These are phyloP conservation scores for Strix aluco DNA, from an alignment of 2,113 vertebrate genomes.

Conservation along the genomic window DNA sequence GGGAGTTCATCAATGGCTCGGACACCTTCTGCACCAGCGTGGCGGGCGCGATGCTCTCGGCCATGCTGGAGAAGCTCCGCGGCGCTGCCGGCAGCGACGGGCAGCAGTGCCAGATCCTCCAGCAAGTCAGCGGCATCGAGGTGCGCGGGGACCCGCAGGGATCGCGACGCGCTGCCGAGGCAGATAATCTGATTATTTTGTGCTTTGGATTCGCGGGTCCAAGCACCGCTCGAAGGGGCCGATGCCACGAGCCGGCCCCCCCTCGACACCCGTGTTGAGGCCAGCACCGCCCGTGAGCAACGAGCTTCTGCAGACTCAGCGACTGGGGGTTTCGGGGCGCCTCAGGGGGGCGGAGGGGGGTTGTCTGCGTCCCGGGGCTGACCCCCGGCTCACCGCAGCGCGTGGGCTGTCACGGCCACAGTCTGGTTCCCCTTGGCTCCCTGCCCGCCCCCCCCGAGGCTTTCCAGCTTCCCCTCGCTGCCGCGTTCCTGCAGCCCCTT, in stretches of 20 bases:
- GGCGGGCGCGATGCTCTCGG: conserved; percentile 61
- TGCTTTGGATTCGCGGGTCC: neutral
- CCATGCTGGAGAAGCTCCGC: conserved; percentile 74
- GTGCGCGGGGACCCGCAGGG: neutral
- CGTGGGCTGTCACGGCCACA: fast-evolving
- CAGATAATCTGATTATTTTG: neutral
- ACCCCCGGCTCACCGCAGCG: fast-evolving
- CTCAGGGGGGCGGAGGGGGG: neutral
- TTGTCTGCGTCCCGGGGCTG: neutral
- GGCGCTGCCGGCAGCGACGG: neutral
- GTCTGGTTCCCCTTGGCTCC: neutral
- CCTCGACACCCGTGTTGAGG: neutral
- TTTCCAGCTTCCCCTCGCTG: neutral
- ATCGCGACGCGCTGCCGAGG: fast-evolving
- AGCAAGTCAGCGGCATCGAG: conserved; percentile 70
- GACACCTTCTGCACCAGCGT: conserved; percentile 71
- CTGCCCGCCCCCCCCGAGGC: fast-evolving
- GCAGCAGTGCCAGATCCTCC: conserved; percentile 65
- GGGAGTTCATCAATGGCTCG: conserved; percentile 76
- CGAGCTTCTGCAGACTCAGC: fast-evolving
- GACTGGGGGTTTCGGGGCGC: fast-evolving
- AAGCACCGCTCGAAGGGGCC: neutral
- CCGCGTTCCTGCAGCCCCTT: neutral
- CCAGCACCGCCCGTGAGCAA: fast-evolving
- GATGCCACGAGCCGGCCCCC: fast-evolving